Percentiles rank a stretch among this genome's conserved stretches.
Evolutionary conservation across 2,888 invertebrate genomes (phyloP).

Genomic region (Eupsilia transversa): DNA sequence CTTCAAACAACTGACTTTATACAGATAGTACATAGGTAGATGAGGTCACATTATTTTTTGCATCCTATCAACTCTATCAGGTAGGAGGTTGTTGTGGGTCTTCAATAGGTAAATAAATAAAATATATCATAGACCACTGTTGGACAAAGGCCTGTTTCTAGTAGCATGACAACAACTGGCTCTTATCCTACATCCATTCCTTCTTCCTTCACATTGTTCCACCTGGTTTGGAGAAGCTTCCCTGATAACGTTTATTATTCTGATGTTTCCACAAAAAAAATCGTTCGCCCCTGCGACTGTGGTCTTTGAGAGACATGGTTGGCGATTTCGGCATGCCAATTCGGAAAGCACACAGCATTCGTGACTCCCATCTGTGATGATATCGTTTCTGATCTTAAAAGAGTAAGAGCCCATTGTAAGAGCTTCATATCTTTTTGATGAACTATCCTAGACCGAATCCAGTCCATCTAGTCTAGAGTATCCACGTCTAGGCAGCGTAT

Average conservation of each 20-base stretch:
- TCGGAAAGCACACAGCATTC: not conserved
- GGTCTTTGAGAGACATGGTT: not conserved
- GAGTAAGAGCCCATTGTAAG: too few species aligned
- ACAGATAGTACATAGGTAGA: not conserved
- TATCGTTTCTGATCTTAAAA: not conserved
- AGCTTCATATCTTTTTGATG: not conserved
- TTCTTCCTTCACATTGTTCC: not conserved
- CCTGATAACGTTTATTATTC: not conserved
- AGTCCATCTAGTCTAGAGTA: not conserved
- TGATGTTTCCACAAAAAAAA: not conserved
- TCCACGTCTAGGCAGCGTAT: not conserved
- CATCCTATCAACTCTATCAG: not conserved
- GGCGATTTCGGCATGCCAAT: not conserved
- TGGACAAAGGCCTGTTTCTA: not conserved
- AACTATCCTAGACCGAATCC: not conserved
- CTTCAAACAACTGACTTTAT: not conserved
- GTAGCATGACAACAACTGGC: not conserved
- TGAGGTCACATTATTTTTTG: not conserved
- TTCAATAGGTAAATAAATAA: not conserved
- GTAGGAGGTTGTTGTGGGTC: not conserved
- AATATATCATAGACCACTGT: not conserved
- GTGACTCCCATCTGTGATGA: not conserved
- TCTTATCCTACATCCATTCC: not conserved
- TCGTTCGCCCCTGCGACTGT: not conserved
- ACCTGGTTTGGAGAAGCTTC: not conserved